phyloP scores from a whole-genome alignment of 1,140 invertebrate genomes.

The Drosophila truncata region DNA sequence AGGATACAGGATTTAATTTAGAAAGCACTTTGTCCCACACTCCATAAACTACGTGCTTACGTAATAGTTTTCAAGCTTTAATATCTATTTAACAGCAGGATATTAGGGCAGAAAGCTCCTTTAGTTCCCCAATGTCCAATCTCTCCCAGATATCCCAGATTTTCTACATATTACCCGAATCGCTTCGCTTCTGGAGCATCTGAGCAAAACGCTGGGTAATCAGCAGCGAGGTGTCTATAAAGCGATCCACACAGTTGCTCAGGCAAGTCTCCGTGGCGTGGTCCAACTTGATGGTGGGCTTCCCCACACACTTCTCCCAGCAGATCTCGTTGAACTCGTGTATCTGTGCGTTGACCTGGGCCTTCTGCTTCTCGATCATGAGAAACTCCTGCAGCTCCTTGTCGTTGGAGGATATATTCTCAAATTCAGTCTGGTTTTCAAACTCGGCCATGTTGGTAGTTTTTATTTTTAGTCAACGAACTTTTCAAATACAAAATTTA shows the following conservation, averaged over 20 bases:
- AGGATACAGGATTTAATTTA: not conserved
- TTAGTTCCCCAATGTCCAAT: not conserved
- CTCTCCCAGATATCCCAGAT: not conserved
- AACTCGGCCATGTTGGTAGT: conserved; percentile 83
- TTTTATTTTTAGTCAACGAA: conserved; percentile 49
- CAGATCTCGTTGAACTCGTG: conserved; percentile 96
- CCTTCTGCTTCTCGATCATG: conserved; percentile 94
- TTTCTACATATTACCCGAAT: conserved; percentile 48
- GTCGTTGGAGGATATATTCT: conserved; percentile 86
- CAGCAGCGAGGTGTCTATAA: conserved; percentile 95
- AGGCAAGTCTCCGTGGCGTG: conserved; percentile 95
- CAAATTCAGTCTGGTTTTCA: conserved; percentile 80
- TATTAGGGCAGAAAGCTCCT: not conserved
- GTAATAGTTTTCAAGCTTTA: conserved; percentile 14
- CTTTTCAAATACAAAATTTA: conserved; percentile 10
- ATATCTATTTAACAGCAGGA: conserved; percentile 23
- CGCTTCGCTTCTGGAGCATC: conserved; percentile 72
- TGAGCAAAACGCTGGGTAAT: conserved; percentile 95
- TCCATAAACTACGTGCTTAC: not conserved
- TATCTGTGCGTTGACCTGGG: conserved; percentile 94
- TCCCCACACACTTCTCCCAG: conserved; percentile 98
- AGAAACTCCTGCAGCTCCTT: conserved; percentile 93
- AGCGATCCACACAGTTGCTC: conserved; percentile 96
- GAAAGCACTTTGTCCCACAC: not conserved
- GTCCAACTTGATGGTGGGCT: conserved; percentile 94